Evolutionary conservation across 2,888 invertebrate genomes (phyloP).

Genomic region (Octodonta nipae): DNA sequence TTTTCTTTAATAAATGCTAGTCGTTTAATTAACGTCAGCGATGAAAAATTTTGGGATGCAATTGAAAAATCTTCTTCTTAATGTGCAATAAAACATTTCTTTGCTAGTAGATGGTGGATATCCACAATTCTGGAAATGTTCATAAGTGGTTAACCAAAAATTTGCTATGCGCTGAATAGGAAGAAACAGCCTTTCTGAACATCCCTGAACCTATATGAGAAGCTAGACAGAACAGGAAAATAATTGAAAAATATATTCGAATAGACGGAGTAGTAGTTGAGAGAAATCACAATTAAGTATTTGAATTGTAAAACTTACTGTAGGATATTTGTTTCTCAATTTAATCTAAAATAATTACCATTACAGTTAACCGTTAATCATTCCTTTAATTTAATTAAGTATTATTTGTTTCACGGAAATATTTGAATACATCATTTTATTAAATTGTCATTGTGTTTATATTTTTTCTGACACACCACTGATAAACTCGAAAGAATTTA

Average conservation of each 20-base stretch:
- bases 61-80: conserved; percentile 3
- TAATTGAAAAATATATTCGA: conserved; percentile 1
- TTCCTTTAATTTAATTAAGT: background rate
- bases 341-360: background rate
- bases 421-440: background rate
- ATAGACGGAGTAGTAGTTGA: background rate
- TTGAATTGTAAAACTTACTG: background rate
- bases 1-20: conserved; percentile 3
- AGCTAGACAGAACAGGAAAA: background rate
- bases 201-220: background rate
- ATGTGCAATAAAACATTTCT: conserved; percentile 2
- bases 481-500: too few relatives aligned
- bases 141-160: background rate
- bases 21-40: conserved; percentile 1
- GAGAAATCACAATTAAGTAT: background rate
- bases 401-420: background rate
- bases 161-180: conserved; percentile 1
- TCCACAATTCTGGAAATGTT: conserved; percentile 2
- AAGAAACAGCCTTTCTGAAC: background rate
- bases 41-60: conserved; percentile 2
- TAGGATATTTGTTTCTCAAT: background rate
- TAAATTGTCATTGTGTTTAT: background rate
- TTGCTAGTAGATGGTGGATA: conserved; percentile 1
- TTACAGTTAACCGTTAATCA: background rate
- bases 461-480: conserved; percentile 1